A percentile compares a stretch with the other conserved stretches of the same genome.
These are phyloP conservation scores for Gasterosteus aculeatus DNA, from an alignment of 2,113 vertebrate genomes.

Conservation along the genomic window DNA sequence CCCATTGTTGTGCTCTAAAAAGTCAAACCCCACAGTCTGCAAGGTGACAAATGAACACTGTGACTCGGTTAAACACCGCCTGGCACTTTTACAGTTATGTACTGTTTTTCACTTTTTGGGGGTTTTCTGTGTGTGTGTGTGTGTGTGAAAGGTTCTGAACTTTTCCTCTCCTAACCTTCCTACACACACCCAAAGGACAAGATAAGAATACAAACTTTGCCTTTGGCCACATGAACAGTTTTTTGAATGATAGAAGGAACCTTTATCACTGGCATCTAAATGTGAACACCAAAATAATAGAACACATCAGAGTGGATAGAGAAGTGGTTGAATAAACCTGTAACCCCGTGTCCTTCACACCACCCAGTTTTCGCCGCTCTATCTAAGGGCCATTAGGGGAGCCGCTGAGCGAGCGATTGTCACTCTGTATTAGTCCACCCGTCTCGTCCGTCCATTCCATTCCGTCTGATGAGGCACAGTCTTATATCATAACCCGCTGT, in stretches of 20 bases:
- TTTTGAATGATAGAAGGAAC: slow-evolving; percentile 1
- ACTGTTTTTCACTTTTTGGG: slow-evolving; percentile 25
- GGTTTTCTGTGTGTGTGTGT: neutral
- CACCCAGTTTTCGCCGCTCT: slow-evolving; percentile 37
- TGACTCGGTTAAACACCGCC: slow-evolving; percentile 71
- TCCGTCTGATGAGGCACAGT: slow-evolving; percentile 62
- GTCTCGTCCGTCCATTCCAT: slow-evolving; percentile 43
- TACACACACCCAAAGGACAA: slow-evolving; percentile 3
- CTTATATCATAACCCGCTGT: slow-evolving; percentile 48
- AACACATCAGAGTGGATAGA: slow-evolving; percentile 21
- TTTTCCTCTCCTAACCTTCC: slow-evolving; percentile 3
- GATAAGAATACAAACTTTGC: slow-evolving; percentile 9
- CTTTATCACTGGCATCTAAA: slow-evolving; percentile 3
- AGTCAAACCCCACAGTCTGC: slow-evolving; percentile 49
- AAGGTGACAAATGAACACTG: slow-evolving; percentile 74
- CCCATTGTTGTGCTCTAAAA: slow-evolving; percentile 27
- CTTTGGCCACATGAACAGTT: neutral
- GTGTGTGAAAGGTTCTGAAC: neutral
- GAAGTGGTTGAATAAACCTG: slow-evolving; percentile 38
- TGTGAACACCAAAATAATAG: slow-evolving; percentile 18
- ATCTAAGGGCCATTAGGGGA: slow-evolving; percentile 67
- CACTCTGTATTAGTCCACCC: slow-evolving; percentile 71
- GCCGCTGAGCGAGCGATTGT: slow-evolving; percentile 67
- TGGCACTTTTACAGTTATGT: slow-evolving; percentile 71
- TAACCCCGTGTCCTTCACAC: slow-evolving; percentile 60